Conservation (phyloP, 1,140 invertebrate species). For the Aleiodes sp. region DNA sequence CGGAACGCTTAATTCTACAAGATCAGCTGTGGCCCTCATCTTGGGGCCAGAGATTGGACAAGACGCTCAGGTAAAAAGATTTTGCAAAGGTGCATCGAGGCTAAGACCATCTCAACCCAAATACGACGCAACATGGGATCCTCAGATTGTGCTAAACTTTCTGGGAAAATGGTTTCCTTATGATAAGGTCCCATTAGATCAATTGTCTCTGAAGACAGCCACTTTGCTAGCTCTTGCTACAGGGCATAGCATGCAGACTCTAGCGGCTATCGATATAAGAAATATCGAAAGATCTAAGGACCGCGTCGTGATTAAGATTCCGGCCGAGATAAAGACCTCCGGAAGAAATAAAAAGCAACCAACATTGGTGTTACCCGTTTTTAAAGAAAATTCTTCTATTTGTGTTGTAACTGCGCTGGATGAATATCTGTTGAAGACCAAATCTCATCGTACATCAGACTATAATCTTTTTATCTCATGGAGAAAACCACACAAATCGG, state of each 20-base stretch:
- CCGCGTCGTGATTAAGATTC: constrained; percentile 29
- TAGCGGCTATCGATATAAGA: constrained; percentile 15
- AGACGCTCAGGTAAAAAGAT: constrained; percentile 36
- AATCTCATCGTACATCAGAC: background rate
- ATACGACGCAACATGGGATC: constrained; percentile 44
- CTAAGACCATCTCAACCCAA: constrained; percentile 36
- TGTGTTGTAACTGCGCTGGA: constrained; percentile 24
- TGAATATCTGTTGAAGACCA: constrained; percentile 1
- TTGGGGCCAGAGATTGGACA: constrained; percentile 30
- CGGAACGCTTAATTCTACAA: constrained; percentile 37
- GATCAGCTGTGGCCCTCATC: constrained; percentile 41
- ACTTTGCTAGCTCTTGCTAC: constrained; percentile 11
- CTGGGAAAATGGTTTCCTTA: constrained; percentile 21
- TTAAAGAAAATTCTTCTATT: background rate
- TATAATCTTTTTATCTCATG: constrained; percentile 23
- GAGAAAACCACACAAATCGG: constrained; percentile 26
- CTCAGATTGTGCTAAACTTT: constrained; percentile 37
- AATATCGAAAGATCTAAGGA: constrained; percentile 7
- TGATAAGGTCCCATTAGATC: constrained; percentile 31
- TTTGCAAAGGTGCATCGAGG: constrained; percentile 41
- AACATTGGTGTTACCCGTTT: constrained; percentile 19
- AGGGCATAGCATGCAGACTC: constrained; percentile 19
- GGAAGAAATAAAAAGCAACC: constrained; percentile 8
- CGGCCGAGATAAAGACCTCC: constrained; percentile 24
- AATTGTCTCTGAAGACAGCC: constrained; percentile 19